Base-by-base conservation (phyloP, 2,888 invertebrate species). In the Hirtodrosophila histrioides region DNA sequence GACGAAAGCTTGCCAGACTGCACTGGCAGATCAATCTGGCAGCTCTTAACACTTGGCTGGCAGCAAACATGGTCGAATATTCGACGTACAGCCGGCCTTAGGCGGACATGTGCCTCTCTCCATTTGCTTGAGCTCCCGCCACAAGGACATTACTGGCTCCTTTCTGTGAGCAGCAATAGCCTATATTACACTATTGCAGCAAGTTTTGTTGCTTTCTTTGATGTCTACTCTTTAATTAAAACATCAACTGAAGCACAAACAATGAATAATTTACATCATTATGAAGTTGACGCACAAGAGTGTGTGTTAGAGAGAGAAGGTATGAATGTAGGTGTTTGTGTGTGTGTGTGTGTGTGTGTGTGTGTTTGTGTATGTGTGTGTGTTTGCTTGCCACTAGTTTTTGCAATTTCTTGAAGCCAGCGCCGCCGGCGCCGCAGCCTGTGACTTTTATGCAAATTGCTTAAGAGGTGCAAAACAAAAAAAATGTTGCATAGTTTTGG, bases 251-350 rank as follows among this genome's bases (percentile, higher is more conserved):
- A 82, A 70, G 76, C 86, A 82, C 78, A 75, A 84, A 78, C 84
- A 86, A 86, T 86, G 88, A 88, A 86, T 84, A 77, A 86, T 86
- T 88, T 82, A 88, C 75, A 69, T 65, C 72, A 72, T 78, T 82
- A 69, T 80, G 72, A 69, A 62, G 72, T 58, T 63, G 58, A 51
- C 31, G 6, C 53, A 65, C 12, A 41, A 70, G 51, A 17, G 17
- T 17, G 17, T 17, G 17, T 17, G 17, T 17, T 17, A 17, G 17
- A 17, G 17, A 17, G 17, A 27, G 51, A 17, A 17, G 17, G 17
- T 17, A 17, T 17, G 17, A 17, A 17, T 31, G 37, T 39, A 31
- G 4, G 8, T n/a, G 17, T 36, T 11, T 4, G 29, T 10, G 35
- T n/a, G 17, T 11, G 29, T 4, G 7, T 8, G 4, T 10, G 27